phyloP scores from a whole-genome alignment of 1,140 invertebrate genomes.

The Zaprionus lachaisei region DNA sequence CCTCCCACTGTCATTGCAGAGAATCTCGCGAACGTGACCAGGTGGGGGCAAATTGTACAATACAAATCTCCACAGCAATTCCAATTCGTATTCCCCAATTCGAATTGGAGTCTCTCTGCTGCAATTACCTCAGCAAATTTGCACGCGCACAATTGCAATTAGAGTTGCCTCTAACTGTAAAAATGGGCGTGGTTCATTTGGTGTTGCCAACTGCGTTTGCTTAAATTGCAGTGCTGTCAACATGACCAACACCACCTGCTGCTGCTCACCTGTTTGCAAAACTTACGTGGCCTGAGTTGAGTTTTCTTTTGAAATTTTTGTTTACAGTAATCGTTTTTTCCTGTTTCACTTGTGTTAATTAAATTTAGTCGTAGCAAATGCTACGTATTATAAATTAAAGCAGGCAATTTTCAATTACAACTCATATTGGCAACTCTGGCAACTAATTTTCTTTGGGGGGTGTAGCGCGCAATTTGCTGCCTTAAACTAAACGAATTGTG shows the following conservation, averaged over 20 bases:
- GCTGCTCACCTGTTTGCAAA: slow-evolving; percentile 4
- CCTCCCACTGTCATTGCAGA: slow-evolving; percentile 12
- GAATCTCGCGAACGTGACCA: slow-evolving; percentile 64
- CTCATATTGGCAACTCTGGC: slow-evolving; percentile 3
- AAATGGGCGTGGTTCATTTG: slow-evolving; percentile 50
- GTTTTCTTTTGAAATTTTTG: slow-evolving; percentile 48
- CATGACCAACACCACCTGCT: slow-evolving; percentile 23
- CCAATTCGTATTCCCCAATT: slow-evolving; percentile 9
- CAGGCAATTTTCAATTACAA: slow-evolving; percentile 45
- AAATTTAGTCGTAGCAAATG: slow-evolving; percentile 19
- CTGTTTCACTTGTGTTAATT: slow-evolving; percentile 1
- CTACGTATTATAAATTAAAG: slow-evolving; percentile 30
- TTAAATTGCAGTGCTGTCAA: slow-evolving; percentile 65
- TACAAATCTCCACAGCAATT: slow-evolving; percentile 38
- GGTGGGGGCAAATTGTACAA: not conserved
- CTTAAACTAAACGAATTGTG: slow-evolving; percentile 14
- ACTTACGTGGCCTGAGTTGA: not conserved
- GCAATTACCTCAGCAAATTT: slow-evolving; percentile 56
- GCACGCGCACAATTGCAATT: slow-evolving; percentile 62
- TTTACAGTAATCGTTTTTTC: slow-evolving; percentile 51
- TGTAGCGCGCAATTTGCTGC: not conserved
- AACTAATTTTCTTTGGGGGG: not conserved
- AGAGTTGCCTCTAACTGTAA: slow-evolving; percentile 47
- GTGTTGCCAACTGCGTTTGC: slow-evolving; percentile 24
- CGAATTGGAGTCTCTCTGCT: not conserved